Evolutionary conservation across 1,140 invertebrate genomes (phyloP).

Genomic region (Eulimnadia texana): DNA sequence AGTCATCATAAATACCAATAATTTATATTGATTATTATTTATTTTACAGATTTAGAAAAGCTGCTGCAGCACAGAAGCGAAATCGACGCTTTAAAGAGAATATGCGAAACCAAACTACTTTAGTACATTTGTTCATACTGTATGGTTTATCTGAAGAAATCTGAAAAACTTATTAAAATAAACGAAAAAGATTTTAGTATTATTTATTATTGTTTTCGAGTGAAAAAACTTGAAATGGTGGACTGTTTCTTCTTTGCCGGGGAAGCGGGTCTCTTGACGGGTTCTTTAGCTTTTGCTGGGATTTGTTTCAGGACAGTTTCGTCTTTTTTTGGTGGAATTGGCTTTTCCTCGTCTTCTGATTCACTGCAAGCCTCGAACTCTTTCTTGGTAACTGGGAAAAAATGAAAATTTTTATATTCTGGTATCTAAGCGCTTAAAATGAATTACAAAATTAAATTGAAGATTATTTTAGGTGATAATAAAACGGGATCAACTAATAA

Average conservation of each 20-base stretch:
- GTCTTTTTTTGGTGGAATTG: neutral
- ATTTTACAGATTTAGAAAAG: conserved; percentile 10
- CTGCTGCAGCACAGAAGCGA: conserved; percentile 5
- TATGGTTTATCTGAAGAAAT: neutral
- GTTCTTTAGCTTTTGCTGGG: neutral
- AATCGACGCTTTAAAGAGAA: neutral
- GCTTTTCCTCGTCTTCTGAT: neutral
- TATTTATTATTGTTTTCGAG: neutral
- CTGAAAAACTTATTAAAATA: neutral
- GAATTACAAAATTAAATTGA: too few species aligned
- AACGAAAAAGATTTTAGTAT: neutral
- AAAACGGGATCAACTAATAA: too few species aligned
- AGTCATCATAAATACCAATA: neutral
- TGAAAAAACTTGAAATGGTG: neutral
- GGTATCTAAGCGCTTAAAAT: too few species aligned
- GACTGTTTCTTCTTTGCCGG: neutral
- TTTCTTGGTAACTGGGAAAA: neutral
- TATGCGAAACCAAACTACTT: neutral
- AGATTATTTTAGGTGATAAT: too few species aligned
- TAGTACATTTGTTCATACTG: neutral
- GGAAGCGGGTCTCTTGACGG: neutral
- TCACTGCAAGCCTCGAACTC: neutral
- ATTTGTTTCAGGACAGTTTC: neutral
- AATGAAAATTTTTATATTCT: too few species aligned
- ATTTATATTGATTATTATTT: neutral